Percentiles rank a stretch among this genome's conserved stretches.
Conservation (phyloP, 1,140 invertebrate genomes). For the Maniola jurtina region DNA sequence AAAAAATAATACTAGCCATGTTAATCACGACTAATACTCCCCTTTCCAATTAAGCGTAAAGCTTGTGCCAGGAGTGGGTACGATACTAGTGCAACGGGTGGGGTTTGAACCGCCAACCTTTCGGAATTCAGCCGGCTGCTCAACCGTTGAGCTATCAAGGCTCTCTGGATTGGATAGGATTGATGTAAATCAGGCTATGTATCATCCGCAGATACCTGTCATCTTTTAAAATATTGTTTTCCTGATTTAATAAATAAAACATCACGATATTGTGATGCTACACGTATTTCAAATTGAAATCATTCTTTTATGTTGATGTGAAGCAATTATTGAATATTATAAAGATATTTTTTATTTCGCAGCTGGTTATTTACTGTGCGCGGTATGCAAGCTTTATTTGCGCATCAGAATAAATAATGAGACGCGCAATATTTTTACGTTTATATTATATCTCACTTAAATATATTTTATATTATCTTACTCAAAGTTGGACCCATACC, state of each 20-base stretch:
- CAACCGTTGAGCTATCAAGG: too few relatives aligned
- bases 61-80: too few relatives aligned
- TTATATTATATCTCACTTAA: too few relatives aligned
- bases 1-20: too few relatives aligned
- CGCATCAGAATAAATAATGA: neutral
- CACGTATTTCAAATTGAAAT: neutral
- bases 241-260: neutral
- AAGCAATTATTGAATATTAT: neutral
- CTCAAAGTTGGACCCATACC: too few relatives aligned
- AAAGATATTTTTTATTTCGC: conserved; percentile 1
- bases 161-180: too few relatives aligned
- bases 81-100: too few relatives aligned
- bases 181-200: neutral
- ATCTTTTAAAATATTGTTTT: neutral
- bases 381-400: neutral
- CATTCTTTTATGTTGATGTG: neutral
- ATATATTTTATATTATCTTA: too few relatives aligned
- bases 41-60: too few relatives aligned
- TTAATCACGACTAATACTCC: too few relatives aligned
- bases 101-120: too few relatives aligned
- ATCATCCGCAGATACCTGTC: neutral
- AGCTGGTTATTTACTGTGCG: neutral
- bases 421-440: neutral
- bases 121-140: too few relatives aligned
- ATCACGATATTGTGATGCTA: neutral